phyloP scores from a whole-genome alignment of 53 echinoderm and acorn worm genomes.

The Actinopyga echinites region DNA sequence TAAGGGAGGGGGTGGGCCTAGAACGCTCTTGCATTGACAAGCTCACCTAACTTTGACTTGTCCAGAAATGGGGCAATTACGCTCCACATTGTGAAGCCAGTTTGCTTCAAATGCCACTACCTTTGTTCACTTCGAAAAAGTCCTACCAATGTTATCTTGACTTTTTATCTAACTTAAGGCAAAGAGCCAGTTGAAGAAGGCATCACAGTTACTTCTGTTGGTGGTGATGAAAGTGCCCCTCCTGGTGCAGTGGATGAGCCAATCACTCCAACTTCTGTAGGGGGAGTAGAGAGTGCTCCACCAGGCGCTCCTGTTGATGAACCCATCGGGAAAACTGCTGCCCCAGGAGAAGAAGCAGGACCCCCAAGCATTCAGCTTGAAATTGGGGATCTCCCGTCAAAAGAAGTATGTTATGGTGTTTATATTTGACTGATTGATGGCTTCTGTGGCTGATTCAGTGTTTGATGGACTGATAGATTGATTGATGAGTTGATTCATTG shows the following conservation, averaged over 20 bases:
- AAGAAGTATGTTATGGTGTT: not conserved
- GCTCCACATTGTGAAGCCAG: too few relatives aligned
- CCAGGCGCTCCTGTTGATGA: constrained; percentile 25
- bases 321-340: constrained; percentile 8
- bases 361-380: constrained; percentile 8
- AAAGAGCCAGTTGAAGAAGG: constrained; percentile 59
- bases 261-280: constrained; percentile 52
- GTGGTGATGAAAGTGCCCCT: constrained; percentile 52
- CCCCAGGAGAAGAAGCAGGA: constrained; percentile 5
- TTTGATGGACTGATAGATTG: too few relatives aligned
- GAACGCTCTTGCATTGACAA: too few relatives aligned
- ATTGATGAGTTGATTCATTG: too few relatives aligned
- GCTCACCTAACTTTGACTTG: too few relatives aligned
- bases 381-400: not conserved
- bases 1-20: too few relatives aligned
- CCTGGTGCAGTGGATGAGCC: constrained; percentile 62
- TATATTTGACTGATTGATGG: too few relatives aligned
- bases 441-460: too few relatives aligned
- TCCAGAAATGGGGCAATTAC: too few relatives aligned
- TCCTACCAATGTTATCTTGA: not conserved
- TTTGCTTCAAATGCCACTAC: not conserved
- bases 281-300: constrained; percentile 53
- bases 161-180: not conserved
- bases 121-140: not conserved
- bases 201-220: constrained; percentile 47